Evolutionary conservation across 2,797 vertebrate species (phyloP), one percentile per base, ranked within the genome.

Genomic region (Streptopelia turtur): DNA sequence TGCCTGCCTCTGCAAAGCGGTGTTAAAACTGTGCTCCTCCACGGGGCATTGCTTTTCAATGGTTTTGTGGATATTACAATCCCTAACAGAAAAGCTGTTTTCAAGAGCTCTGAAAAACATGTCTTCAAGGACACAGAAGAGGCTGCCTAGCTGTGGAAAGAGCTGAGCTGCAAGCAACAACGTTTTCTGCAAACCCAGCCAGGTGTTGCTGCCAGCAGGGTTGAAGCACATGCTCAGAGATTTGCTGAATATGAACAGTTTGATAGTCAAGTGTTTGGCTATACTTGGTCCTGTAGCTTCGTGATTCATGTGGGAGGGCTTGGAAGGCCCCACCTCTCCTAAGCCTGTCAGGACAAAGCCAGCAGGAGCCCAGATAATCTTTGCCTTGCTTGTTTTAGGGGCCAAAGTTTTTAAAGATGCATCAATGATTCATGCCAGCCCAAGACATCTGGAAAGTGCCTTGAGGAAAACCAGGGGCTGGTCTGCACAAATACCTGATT

Each of bases 401-500:
- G 85, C 74, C 93, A 66, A 84, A 45, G 21, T 8, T 94, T 84
- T 71, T 35, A 52, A 90, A 74, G 93, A 50, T 30, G 20, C 16
- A 64, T 59, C 47, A 43, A 30, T 25, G 41, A 89, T 43, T 79
- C 60, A 79, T 0, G 0, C 13, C 88, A 93, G 64, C 9, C 24
- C 9, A 83, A 90, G 68, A 43, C 52, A 83, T 31, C 41, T 89
- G 93, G 23, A 87, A 87, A 96, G 30, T 0, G 16, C 94, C 93
- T 57, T 72, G 74, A 93, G 87, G 69, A 89, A 97, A 95, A 92
- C 18, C 87, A 93, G 82, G 16, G 28, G 28, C 45, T 66, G 49
- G 83, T 60, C 72, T 82, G 83, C 33, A 64, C 89, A 95, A 82
- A 81, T 56, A 72, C n/a, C 53, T 45, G 59, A 75, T 86, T 88